phyloP scores from a whole-genome alignment of 2,113 vertebrate species.

The Natator depressus region DNA sequence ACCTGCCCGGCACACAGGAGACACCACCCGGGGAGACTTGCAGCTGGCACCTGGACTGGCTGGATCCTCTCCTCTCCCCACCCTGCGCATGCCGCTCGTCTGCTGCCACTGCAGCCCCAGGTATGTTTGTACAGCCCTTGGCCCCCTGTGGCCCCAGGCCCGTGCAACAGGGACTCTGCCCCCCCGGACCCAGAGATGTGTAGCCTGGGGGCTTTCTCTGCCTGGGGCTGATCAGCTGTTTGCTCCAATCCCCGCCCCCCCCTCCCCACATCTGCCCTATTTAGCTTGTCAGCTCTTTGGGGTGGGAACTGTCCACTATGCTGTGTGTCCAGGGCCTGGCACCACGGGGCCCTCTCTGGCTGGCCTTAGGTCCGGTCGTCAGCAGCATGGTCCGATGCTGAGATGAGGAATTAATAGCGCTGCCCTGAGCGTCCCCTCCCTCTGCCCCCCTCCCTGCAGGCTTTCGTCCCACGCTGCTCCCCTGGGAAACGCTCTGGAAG shows the following conservation, averaged over 20 bases:
- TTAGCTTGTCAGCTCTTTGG: no score
- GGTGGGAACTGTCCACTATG: no score
- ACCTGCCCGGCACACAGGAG: slow-evolving; percentile 65
- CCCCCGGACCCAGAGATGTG: background rate
- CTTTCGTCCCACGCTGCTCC: background rate
- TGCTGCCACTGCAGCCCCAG: background rate
- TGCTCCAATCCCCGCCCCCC: no score
- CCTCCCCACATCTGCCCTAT: no score
- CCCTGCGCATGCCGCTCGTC: background rate
- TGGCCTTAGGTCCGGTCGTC: no score
- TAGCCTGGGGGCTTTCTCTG: background rate
- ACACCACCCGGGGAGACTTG: no score
- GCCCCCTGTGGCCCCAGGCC: background rate
- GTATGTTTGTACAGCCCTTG: background rate
- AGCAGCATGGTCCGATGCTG: background rate
- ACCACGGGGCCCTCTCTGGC: no score
- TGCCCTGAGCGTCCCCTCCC: no score
- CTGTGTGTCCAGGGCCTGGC: background rate
- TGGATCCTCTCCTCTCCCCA: no score
- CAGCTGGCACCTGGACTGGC: background rate
- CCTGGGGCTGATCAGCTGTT: background rate
- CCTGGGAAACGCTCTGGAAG: background rate
- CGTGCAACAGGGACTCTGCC: background rate
- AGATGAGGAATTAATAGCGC: rapidly evolving
- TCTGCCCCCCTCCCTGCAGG: no score